Evolutionary conservation across 2,888 invertebrate species (phyloP).

Genomic region (Ephialtes manifestator): DNA sequence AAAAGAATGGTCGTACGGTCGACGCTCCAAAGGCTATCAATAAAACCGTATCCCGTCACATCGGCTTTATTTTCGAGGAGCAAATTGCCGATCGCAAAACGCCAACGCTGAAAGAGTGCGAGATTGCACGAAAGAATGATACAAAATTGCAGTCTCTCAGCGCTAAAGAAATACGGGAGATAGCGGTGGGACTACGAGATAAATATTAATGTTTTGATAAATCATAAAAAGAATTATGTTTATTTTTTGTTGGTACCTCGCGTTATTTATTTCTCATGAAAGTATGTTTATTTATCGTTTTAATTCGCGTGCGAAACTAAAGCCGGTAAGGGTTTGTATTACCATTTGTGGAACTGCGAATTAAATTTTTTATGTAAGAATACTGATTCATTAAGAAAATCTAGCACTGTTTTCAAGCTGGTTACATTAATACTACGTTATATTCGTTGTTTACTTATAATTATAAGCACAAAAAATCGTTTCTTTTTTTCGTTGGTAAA

Average conservation of each 20-base stretch:
- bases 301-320: too few species aligned
- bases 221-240: background rate
- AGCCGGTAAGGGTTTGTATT: background rate
- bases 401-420: too few species aligned
- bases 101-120: conserved; percentile 30
- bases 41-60: background rate
- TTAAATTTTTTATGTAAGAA: background rate
- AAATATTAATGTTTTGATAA: background rate
- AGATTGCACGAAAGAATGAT: conserved; percentile 17
- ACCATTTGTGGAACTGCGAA: background rate
- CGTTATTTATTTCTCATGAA: background rate
- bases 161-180: conserved; percentile 5
- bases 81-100: background rate
- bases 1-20: background rate
- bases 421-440: too few species aligned
- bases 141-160: conserved; percentile 10
- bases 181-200: background rate
- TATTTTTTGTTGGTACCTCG: background rate
- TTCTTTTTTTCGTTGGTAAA: background rate
- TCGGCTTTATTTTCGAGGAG: conserved; percentile 22
- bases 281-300: background rate
- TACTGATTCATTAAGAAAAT: background rate
- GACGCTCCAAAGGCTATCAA: background rate
- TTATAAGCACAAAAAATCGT: too few species aligned
- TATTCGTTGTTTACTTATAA: too few species aligned